A percentile compares a stretch with the other conserved stretches of the same genome.
These are phyloP conservation scores for Drosophila prostipennis DNA, from an alignment of 2,888 invertebrate genomes.

Conservation along the genomic window DNA sequence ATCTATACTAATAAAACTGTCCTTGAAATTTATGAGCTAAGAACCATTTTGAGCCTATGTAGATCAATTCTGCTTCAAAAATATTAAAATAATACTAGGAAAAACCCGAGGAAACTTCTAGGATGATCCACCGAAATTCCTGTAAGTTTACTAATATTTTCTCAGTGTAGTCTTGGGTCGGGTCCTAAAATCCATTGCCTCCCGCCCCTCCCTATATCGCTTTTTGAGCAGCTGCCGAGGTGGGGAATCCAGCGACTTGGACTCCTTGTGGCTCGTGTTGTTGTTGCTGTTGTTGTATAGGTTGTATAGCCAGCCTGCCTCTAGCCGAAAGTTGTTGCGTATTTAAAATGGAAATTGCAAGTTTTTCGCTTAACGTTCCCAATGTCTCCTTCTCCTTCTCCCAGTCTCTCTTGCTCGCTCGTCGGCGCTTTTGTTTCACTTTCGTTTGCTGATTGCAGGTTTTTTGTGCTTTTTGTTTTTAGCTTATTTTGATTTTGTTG, in stretches of 20 bases:
- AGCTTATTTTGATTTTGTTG: constrained; percentile 17
- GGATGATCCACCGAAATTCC: too few relatives aligned
- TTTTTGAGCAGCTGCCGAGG: constrained; percentile 19
- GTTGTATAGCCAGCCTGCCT: constrained; percentile 49
- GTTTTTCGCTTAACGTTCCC: constrained; percentile 59
- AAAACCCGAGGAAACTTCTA: too few relatives aligned
- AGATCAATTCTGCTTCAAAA: too few relatives aligned
- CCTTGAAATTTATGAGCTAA: too few relatives aligned
- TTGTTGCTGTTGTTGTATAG: too few relatives aligned
- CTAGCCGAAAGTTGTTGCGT: constrained; percentile 77
- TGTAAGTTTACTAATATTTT: neutral
- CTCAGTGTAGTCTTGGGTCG: constrained; percentile 12
- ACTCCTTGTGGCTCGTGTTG: constrained; percentile 16
- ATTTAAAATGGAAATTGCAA: constrained; percentile 78
- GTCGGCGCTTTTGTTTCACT: constrained; percentile 76
- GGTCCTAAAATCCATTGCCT: constrained; percentile 25
- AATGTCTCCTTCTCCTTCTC: constrained; percentile 11
- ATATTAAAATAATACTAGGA: too few relatives aligned
- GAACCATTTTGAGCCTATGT: too few relatives aligned
- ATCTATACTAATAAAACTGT: too few relatives aligned
- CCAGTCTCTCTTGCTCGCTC: constrained; percentile 17
- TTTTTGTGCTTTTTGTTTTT: constrained; percentile 63
- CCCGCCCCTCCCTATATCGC: constrained; percentile 15
- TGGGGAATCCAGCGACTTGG: constrained; percentile 9
- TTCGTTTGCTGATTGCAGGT: constrained; percentile 78